phyloP scores from a whole-genome alignment of 2,797 vertebrate species.

The Onychomys arenicola region DNA sequence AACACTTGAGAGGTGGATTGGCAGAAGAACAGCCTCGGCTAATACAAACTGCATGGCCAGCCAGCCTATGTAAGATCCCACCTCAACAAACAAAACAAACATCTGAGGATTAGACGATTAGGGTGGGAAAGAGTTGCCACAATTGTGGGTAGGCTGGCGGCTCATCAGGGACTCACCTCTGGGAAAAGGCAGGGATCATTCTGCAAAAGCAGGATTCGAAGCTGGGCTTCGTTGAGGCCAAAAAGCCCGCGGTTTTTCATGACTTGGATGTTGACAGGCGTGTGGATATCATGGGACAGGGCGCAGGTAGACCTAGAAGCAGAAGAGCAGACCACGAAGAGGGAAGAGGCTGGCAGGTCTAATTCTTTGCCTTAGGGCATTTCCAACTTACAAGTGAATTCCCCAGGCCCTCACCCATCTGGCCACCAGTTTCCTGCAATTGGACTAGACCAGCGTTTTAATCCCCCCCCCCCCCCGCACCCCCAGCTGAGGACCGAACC shows the following conservation, averaged over 20 bases:
- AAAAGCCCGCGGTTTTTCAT: conserved; percentile 87
- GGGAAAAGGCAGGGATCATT: conserved; percentile 94
- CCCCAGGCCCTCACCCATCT: not conserved
- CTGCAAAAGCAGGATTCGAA: conserved; percentile 94
- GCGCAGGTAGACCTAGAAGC: conserved; percentile 86
- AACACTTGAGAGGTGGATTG: not conserved
- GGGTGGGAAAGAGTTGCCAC: not conserved
- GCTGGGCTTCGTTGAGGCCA: conserved; percentile 89
- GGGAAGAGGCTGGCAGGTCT: not conserved
- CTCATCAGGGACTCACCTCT: conserved; percentile 88
- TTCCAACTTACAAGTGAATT: not conserved
- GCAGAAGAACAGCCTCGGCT: not conserved
- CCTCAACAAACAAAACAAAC: not conserved
- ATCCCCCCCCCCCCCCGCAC: too few species aligned
- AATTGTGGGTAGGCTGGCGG: not conserved
- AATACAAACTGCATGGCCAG: not conserved
- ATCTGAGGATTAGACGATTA: not conserved
- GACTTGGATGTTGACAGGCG: conserved; percentile 86
- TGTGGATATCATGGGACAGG: conserved; percentile 89
- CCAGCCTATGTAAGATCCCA: not conserved
- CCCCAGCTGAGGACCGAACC: too few species aligned
- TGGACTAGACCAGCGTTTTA: not conserved
- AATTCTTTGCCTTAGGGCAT: not conserved
- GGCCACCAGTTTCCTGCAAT: not conserved
- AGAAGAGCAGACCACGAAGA: not conserved